These are phyloP conservation scores for Synergus itoensis DNA, from an alignment of 2,888 invertebrate genomes.

Conservation along the genomic window DNA sequence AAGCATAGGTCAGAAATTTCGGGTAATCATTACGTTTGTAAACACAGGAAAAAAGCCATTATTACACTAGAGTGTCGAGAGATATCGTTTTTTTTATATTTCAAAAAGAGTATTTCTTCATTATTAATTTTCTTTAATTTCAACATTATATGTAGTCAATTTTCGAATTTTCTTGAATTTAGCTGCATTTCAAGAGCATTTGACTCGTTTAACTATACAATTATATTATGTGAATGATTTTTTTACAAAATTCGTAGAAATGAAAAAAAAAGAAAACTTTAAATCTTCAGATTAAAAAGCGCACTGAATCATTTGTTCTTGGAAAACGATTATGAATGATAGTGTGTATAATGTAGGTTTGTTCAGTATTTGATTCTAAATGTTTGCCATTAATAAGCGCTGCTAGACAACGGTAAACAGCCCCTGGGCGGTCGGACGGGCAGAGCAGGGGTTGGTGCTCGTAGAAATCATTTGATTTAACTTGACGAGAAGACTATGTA, in stretches of 20 bases:
- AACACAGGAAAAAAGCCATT: constrained; percentile 50
- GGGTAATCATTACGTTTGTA: constrained; percentile 68
- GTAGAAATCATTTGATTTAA: constrained; percentile 20
- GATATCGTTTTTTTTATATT: neutral
- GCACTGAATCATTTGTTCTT: neutral
- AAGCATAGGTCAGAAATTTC: constrained; percentile 68
- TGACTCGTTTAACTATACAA: no score
- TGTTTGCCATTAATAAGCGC: constrained; percentile 36
- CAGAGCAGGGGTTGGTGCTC: neutral
- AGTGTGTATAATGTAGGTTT: neutral
- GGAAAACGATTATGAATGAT: neutral
- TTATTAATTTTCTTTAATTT: no score
- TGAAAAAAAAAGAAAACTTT: no score
- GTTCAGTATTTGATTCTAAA: neutral
- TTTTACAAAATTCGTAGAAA: no score
- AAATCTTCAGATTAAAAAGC: neutral
- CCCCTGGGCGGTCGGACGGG: constrained; percentile 17
- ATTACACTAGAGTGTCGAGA: neutral
- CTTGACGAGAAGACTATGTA: neutral
- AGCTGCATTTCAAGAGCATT: no score
- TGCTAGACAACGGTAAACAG: constrained; percentile 24
- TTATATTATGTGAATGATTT: no score
- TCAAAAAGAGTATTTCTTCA: no score
- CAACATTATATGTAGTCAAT: no score
- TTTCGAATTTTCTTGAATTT: no score